Base-by-base conservation (phyloP, 1,140 invertebrate genomes). In the Phthorimaea operculella region DNA sequence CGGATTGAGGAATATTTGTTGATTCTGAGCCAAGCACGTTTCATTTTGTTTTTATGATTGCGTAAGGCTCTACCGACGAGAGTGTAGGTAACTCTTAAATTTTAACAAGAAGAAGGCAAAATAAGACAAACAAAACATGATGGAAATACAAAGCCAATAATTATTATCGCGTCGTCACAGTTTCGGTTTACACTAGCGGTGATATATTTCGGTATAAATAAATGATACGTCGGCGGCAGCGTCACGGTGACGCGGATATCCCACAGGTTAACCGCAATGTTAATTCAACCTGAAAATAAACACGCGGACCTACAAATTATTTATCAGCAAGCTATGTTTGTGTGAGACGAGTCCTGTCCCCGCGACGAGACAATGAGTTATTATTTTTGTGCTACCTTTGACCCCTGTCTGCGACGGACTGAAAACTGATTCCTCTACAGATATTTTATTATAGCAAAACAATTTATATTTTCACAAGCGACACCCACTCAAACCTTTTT, bases 211-310 rank as follows among this genome's bases (percentile, higher is more conserved):
- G 4, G 14, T 15, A 17, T 47, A 47, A 47, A 47, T 47, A 47
- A 47, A 47, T 47, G 4, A 47, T 47, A 16, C 16, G 44, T 47
- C 16, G 44, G 11, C 15, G 15, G 3, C 44, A 47, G 16, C 44
- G 44, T 47, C 44, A 16, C 16, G 44, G 11, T 59, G 18, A 51
- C 52, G 56, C 53, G 55, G 49, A 63, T 39, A 63, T 54, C 50
- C 52, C 21, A 44, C 58, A 60, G 58, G 60, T 50, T 45, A 56
- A 66, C 64, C 64, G 42, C 64, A 66, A 59, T 58, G 44, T 47
- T 47, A 47, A 47, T 47, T 47, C 44, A 47, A 17, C 44, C 44
- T 47, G 44, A 47, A 39, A 47, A 47, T 47, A 47, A 47, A 47
- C 16, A 9, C 15, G 16, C 44, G 44, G 2, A 16, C 44, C 11